These are phyloP conservation scores for Sminthurinus signatus DNA, from an alignment of 1,140 invertebrate genomes.

Conservation along the genomic window DNA sequence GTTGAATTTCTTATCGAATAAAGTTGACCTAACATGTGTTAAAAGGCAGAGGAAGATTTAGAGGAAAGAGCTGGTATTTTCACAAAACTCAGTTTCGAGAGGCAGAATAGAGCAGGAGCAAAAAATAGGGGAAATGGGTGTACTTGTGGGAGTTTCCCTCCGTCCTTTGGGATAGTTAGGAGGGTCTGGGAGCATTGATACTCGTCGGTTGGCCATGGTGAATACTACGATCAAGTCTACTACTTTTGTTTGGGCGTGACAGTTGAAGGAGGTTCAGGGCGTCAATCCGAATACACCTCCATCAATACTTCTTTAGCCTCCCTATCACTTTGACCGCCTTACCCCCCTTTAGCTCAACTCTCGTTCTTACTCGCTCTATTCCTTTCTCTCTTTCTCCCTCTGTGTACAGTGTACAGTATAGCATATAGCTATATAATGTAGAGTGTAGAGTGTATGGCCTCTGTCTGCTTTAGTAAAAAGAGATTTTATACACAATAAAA, in stretches of 20 bases:
- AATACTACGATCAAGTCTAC: conserved; percentile 30
- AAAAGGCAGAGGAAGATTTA: too few relatives aligned
- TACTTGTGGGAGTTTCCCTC: conserved; percentile 35
- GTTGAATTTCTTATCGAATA: too few relatives aligned
- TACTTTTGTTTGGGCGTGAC: conserved; percentile 39
- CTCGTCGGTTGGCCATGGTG: conserved; percentile 31
- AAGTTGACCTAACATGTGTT: too few relatives aligned
- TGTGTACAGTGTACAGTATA: neutral
- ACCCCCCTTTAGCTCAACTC: conserved; percentile 23
- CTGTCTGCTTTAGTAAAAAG: too few relatives aligned
- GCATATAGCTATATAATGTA: too few relatives aligned
- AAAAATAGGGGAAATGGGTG: conserved; percentile 40
- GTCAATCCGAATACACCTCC: conserved; percentile 29
- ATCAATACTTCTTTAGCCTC: conserved; percentile 37
- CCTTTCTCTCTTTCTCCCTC: neutral
- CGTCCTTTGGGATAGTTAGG: conserved; percentile 40
- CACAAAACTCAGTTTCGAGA: too few relatives aligned
- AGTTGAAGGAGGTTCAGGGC: conserved; percentile 31
- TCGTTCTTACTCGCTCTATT: conserved; percentile 4
- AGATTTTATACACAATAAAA: too few relatives aligned
- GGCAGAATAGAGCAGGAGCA: neutral
- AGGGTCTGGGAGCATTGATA: conserved; percentile 37
- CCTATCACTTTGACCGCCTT: conserved; percentile 37
- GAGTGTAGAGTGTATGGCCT: too few relatives aligned
- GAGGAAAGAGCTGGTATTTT: too few relatives aligned